Percentiles rank a stretch among this genome's conserved stretches.
These are phyloP conservation scores for Leptobrachium ailaonicum DNA, from an alignment of 2,113 vertebrate species.

Conservation along the genomic window DNA sequence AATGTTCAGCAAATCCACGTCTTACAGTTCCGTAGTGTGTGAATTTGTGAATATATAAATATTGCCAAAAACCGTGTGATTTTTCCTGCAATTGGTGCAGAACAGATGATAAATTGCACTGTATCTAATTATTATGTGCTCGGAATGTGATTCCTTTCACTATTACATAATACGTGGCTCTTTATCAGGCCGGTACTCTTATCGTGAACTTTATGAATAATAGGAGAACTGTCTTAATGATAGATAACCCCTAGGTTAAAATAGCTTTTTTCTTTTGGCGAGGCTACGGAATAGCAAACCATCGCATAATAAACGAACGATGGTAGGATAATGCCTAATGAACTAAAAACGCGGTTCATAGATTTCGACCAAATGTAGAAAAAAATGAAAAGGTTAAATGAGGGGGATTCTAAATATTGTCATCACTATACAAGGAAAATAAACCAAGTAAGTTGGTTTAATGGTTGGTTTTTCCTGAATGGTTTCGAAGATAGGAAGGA, in stretches of 20 bases:
- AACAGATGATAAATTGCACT: background rate
- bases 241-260: background rate
- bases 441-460: too few relatives aligned
- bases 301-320: constrained; percentile 1
- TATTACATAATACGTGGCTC: constrained; percentile 13
- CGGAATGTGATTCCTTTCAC: background rate
- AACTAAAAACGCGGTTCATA: background rate
- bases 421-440: too few relatives aligned
- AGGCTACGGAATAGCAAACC: background rate
- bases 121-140: background rate
- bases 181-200: constrained; percentile 6
- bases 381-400: too few relatives aligned
- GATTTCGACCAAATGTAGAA: background rate
- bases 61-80: background rate
- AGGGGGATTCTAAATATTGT: too few relatives aligned
- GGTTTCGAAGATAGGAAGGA: too few relatives aligned
- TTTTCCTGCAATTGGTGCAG: background rate
- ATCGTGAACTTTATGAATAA: constrained; percentile 15
- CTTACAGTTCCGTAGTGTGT: background rate
- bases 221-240: constrained; percentile 18
- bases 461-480: too few relatives aligned
- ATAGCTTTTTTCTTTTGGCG: background rate
- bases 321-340: background rate
- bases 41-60: background rate
- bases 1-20: background rate